Evolutionary conservation across 2,888 invertebrate genomes (phyloP), one percentile per base, ranked within the genome.

Genomic region (Loripinus fragilis): DNA sequence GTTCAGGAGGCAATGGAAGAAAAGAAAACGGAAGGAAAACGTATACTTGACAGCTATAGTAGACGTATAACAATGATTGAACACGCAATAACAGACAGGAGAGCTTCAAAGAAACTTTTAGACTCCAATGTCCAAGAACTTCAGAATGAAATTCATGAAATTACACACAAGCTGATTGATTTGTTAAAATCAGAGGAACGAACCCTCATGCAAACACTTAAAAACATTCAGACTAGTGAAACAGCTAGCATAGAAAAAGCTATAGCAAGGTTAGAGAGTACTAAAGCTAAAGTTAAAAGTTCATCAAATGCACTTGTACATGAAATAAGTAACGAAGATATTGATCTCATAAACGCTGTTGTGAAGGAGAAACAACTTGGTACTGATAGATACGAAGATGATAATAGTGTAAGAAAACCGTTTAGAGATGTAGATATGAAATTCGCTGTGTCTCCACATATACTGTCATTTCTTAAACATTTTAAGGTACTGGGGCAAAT

Each of bases 361-460:
- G 77, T 81, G 2, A 84, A 81, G 28, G 84, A 84, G 50, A 77
- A 81, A 41, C 79, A 80, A 28, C 67, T 72, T 17, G 55, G 65
- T 0, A 68, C 77, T 10, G 84, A 84, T 0, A 72, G 66, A 20
- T 30, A 38, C 33, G 73, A 77, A 25, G 45, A 78, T 30, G 84
- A 84, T n/a, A 74, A 28, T 30, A 50, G 81, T 38, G 74, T 81
- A 0, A 84, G 79, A 55, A 81, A 81, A 33, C 68, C 71, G 7
- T 84, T 84, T 35, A 74, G 79, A 20, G 81, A 84, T 23, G 69
- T 84, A 7, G 81, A 84, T 74, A 75, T 84, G 48, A 84, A 81
- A 50, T 84, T 84, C 45, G 71, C 76, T 0, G 68, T 80, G 48
- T 84, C 84, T n/a, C 81, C 84, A 60, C 81, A 84, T 60, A 73